These are phyloP conservation scores for Sebastes itinus DNA, from an alignment of 2,797 vertebrate species.

Conservation along the genomic window DNA sequence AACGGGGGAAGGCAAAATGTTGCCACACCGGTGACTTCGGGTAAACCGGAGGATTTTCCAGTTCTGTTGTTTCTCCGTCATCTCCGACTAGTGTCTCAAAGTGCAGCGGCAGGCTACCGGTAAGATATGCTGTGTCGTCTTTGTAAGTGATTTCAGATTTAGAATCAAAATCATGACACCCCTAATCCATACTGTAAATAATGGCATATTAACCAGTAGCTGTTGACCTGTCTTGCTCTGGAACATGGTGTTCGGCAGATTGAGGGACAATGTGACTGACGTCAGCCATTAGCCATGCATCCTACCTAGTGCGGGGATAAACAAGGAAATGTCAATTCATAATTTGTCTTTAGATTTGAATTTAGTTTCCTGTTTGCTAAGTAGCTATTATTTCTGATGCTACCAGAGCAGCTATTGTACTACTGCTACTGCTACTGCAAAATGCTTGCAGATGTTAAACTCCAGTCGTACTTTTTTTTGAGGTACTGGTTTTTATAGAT, in stretches of 20 bases:
- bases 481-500: constrained; percentile 84
- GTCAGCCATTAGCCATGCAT: neutral
- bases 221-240: neutral
- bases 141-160: no score
- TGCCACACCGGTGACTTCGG: no score
- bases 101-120: no score
- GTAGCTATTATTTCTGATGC: neutral
- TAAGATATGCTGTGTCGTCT: no score
- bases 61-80: no score
- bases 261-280: neutral
- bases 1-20: no score
- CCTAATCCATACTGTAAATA: neutral
- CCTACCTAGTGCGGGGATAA: neutral
- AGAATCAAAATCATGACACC: no score
- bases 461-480: constrained; percentile 2
- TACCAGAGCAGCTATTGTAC: constrained; percentile 15
- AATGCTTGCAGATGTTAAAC: constrained; percentile 45
- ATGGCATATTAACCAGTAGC: neutral
- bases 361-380: neutral
- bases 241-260: neutral
- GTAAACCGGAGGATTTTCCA: no score
- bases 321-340: constrained; percentile 7
- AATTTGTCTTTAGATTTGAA: neutral
- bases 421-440: neutral
- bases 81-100: no score